Evolutionary conservation across 2,888 invertebrate genomes (phyloP).

Genomic region (Synanthedon tipuliformis): DNA sequence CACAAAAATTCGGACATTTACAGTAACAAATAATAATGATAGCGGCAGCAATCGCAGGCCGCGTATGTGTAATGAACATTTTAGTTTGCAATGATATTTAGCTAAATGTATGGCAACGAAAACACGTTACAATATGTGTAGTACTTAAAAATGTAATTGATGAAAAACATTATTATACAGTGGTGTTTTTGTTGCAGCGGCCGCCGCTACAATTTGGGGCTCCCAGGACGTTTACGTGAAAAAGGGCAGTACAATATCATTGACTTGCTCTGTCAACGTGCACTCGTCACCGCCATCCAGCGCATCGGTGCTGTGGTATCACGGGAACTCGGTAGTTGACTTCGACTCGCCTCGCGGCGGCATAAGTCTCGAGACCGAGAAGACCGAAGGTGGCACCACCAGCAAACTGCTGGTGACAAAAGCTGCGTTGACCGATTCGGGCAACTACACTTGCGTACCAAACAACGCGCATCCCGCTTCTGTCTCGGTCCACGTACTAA

Average conservation of each 20-base stretch:
- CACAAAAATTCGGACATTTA: too few species aligned
- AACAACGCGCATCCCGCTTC: conserved; percentile 85
- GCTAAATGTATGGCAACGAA: neutral
- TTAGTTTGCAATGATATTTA: neutral
- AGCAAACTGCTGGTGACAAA: conserved; percentile 87
- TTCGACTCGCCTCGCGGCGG: conserved; percentile 88
- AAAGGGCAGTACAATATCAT: conserved; percentile 89
- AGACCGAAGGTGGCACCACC: conserved; percentile 86
- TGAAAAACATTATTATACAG: neutral
- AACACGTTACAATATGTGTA: too few species aligned
- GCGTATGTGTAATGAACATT: too few species aligned
- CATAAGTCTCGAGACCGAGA: conserved; percentile 90
- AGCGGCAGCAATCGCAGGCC: too few species aligned
- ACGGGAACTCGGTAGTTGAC: conserved; percentile 83
- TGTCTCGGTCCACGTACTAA: conserved; percentile 86
- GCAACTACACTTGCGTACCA: conserved; percentile 92
- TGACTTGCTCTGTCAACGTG: conserved; percentile 89
- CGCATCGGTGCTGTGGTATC: conserved; percentile 81
- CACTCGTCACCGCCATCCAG: conserved; percentile 82
- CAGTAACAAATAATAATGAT: too few species aligned
- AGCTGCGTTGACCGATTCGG: conserved; percentile 85
- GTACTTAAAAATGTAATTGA: too few species aligned
- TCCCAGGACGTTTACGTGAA: conserved; percentile 90
- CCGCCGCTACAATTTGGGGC: conserved; percentile 87
- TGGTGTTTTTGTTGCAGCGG: conserved; percentile 74